phyloP scores from a whole-genome alignment of 2,113 vertebrate species.

The Ancistrus triradiatus region DNA sequence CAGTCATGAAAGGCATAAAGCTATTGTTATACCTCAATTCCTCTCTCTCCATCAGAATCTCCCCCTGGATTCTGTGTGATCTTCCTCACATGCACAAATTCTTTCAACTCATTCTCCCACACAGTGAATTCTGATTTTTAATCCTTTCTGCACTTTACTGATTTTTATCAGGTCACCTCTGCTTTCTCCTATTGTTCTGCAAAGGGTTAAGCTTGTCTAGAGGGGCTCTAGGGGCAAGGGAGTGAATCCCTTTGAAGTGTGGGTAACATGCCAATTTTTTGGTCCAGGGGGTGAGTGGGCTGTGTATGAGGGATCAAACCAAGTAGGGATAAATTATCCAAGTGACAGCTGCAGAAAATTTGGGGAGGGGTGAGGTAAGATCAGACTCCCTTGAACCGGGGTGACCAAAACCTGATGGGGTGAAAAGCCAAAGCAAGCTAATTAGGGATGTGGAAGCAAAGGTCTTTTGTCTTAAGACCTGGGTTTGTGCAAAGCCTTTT shows the following conservation, averaged over 20 bases:
- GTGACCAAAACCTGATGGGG: conserved; percentile 17
- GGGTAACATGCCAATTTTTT: conserved; percentile 38
- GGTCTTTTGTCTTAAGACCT: conserved; percentile 33
- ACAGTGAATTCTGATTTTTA: neutral
- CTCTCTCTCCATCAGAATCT: no score
- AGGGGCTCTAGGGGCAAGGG: conserved; percentile 25
- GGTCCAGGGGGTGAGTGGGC: neutral
- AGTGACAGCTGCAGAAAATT: conserved; percentile 46
- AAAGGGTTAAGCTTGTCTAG: conserved; percentile 37
- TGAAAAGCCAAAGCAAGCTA: conserved; percentile 37
- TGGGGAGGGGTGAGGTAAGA: conserved; percentile 2
- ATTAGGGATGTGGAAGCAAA: conserved; percentile 40
- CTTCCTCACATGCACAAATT: no score
- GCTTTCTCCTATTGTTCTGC: conserved; percentile 29
- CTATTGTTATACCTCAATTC: no score
- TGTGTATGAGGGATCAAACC: conserved; percentile 26
- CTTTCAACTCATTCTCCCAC: no score
- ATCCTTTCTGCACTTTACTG: neutral
- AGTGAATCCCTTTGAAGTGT: conserved; percentile 38
- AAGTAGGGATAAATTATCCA: conserved; percentile 39
- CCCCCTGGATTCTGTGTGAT: no score
- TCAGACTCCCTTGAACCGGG: conserved; percentile 41
- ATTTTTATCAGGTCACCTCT: conserved; percentile 15
- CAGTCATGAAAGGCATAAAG: no score
- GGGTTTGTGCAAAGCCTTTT: no score